Percentiles rank a stretch among this genome's conserved stretches.
Evolutionary conservation across 2,888 invertebrate genomes (phyloP).

Genomic region (Cataglyphis rosenhaueri): DNA sequence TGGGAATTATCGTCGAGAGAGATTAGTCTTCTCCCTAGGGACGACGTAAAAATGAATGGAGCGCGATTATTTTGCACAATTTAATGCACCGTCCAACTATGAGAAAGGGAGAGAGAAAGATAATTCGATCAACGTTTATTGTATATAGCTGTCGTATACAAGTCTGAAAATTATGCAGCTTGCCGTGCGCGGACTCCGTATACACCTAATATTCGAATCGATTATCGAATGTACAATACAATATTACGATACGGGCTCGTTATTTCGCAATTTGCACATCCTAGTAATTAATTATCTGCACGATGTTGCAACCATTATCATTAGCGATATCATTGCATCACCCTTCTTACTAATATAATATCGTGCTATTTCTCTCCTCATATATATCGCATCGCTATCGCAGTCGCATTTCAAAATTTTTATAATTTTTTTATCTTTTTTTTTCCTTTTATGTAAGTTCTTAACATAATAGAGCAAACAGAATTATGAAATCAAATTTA

Average conservation of each 20-base stretch:
- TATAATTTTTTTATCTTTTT: not conserved
- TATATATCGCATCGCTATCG: not conserved
- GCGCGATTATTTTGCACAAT: slow-evolving; percentile 34
- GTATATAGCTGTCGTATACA: slow-evolving; percentile 13
- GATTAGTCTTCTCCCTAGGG: slow-evolving; percentile 36
- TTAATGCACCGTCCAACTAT: slow-evolving; percentile 13
- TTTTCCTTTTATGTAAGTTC: not conserved
- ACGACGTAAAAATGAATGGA: not conserved
- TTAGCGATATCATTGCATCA: slow-evolving; percentile 45
- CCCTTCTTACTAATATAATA: slow-evolving; percentile 5
- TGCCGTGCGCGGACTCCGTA: not conserved
- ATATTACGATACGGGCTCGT: slow-evolving; percentile 42
- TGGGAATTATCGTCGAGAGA: slow-evolving; percentile 33
- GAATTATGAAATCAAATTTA: slow-evolving; percentile 32
- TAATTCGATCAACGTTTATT: slow-evolving; percentile 11
- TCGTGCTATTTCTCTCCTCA: not conserved
- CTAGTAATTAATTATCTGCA: slow-evolving; percentile 45
- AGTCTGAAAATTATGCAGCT: slow-evolving; percentile 27
- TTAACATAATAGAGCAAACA: not conserved
- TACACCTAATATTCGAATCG: slow-evolving; percentile 23
- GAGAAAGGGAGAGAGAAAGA: not conserved
- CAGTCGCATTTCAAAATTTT: slow-evolving; percentile 12
- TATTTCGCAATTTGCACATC: slow-evolving; percentile 44
- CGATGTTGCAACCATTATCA: slow-evolving; percentile 35
- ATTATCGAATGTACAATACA: slow-evolving; percentile 44